phyloP scores from a whole-genome alignment of 2,797 vertebrate species.

The Chloroceryle amazona region DNA sequence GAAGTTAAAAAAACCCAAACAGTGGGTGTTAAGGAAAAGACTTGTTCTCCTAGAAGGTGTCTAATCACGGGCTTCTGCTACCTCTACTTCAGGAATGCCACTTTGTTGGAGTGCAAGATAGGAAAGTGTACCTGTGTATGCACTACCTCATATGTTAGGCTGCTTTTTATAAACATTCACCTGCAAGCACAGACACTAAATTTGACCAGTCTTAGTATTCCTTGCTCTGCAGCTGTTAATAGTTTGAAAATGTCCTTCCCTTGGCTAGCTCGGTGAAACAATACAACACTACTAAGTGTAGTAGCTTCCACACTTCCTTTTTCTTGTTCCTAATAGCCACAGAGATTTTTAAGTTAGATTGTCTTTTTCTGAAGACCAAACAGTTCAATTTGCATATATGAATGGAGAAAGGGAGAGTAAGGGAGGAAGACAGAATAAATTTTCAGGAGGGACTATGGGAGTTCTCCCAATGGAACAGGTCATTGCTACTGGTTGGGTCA shows the following conservation, averaged over 20 bases:
- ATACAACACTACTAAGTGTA: not conserved
- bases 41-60: not conserved
- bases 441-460: not conserved
- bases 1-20: not conserved
- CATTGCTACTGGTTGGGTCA: not conserved
- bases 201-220: not conserved
- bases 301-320: not conserved
- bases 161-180: not conserved
- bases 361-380: not conserved
- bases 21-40: not conserved
- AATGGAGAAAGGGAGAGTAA: not conserved
- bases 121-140: not conserved
- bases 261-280: not conserved
- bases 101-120: not conserved
- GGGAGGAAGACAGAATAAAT: not conserved
- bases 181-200: not conserved
- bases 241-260: not conserved
- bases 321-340: not conserved
- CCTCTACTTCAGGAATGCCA: not conserved
- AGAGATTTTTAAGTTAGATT: not conserved
- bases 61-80: not conserved
- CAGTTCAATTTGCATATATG: not conserved
- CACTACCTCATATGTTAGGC: not conserved
- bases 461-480: constrained; percentile 6
- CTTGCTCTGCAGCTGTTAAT: not conserved